phyloP scores from a whole-genome alignment of 2,797 vertebrate species.

The Phrynocephalus vlangalii region DNA sequence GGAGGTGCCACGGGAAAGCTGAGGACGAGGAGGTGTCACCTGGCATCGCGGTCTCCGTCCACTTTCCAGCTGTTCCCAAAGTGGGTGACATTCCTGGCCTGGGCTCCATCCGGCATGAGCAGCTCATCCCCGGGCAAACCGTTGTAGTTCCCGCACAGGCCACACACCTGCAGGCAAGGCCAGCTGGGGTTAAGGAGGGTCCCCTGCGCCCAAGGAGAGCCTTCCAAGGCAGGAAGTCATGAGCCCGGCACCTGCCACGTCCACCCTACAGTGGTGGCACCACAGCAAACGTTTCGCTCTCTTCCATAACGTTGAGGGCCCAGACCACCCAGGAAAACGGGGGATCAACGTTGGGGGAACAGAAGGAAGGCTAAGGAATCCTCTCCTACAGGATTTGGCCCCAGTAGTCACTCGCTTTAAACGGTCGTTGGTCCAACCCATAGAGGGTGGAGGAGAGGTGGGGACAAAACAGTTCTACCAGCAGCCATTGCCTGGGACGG shows the following conservation, averaged over 20 bases:
- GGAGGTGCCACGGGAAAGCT: too few relatives aligned
- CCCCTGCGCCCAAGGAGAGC: background rate
- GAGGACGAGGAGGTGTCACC: conserved; percentile 34
- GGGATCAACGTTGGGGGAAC: too few relatives aligned
- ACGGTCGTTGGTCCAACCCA: background rate
- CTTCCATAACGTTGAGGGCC: background rate
- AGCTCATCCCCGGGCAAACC: conserved; percentile 66
- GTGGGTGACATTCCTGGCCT: conserved; percentile 49
- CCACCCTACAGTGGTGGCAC: too few relatives aligned
- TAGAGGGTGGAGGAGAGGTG: background rate
- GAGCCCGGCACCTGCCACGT: too few relatives aligned
- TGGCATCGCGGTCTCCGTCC: conserved; percentile 61
- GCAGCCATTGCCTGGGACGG: too few relatives aligned
- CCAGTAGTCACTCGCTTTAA: too few relatives aligned
- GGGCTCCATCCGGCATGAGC: conserved; percentile 61
- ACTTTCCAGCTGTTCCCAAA: conserved; percentile 79
- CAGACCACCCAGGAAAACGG: background rate
- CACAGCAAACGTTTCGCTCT: too few relatives aligned
- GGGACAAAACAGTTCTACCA: background rate
- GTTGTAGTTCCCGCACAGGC: conserved; percentile 79
- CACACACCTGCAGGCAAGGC: conserved; percentile 68
- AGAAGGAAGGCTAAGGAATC: background rate
- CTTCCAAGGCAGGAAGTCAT: too few relatives aligned
- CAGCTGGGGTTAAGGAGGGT: background rate
- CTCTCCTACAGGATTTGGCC: too few relatives aligned